phyloP scores from a whole-genome alignment of 2,888 invertebrate genomes.

The Mesorhabditis belari region DNA sequence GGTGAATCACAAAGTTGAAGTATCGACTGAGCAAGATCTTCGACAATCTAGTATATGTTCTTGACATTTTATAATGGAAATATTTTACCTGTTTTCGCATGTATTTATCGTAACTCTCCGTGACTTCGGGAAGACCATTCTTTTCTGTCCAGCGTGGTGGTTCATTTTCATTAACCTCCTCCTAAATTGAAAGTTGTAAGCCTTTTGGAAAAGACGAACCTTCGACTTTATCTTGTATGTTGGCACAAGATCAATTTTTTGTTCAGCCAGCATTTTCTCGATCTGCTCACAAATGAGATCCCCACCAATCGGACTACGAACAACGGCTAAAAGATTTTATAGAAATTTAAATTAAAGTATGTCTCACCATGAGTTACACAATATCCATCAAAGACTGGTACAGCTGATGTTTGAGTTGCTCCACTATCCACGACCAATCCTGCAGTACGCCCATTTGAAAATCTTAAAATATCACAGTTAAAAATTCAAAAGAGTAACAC shows the following conservation, averaged over 20 bases:
- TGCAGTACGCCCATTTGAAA: conserved; percentile 82
- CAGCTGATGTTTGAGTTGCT: conserved; percentile 93
- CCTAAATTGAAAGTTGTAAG: conserved; percentile 62
- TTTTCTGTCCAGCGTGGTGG: conserved; percentile 73
- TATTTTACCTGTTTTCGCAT: conserved; percentile 72
- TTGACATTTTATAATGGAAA: not conserved
- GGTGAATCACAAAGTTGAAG: conserved; percentile 81
- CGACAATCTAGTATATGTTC: conserved; percentile 53
- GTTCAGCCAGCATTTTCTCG: conserved; percentile 45
- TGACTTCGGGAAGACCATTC: conserved; percentile 61
- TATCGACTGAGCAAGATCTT: conserved; percentile 67
- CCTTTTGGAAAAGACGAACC: conserved; percentile 40
- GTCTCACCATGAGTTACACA: conserved; percentile 65
- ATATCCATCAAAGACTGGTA: conserved; percentile 93
- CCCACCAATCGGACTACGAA: conserved; percentile 88
- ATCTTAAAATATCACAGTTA: conserved; percentile 60
- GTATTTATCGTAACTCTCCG: conserved; percentile 89
- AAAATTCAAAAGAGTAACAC: conserved; percentile 18
- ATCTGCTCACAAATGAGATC: conserved; percentile 79
- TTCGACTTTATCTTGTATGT: conserved; percentile 69
- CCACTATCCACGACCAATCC: conserved; percentile 90
- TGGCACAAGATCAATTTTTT: conserved; percentile 66
- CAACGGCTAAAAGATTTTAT: conserved; percentile 66
- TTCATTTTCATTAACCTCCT: conserved; percentile 82
- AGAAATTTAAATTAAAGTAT: not conserved